Percentiles rank a stretch among this genome's conserved stretches.
phyloP scores from a whole-genome alignment of 92 coral and sea anemone genomes.

The Porites evermanni region DNA sequence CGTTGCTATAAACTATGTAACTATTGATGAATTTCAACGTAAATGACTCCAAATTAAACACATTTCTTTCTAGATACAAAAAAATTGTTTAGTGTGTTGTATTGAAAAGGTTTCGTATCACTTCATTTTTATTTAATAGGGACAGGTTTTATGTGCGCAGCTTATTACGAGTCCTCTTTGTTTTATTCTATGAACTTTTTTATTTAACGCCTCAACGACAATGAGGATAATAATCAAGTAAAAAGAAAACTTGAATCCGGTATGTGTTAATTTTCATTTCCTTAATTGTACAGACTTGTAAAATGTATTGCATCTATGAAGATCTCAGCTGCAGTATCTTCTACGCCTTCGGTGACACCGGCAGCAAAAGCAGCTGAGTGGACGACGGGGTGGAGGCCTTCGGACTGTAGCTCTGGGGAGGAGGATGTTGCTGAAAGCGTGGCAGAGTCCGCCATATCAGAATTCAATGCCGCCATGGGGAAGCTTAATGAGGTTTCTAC shows the following conservation, averaged over 20 bases:
- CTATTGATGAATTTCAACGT: neutral
- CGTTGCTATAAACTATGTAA: too few species aligned
- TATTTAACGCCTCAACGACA: neutral
- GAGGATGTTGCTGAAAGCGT: constrained; percentile 32
- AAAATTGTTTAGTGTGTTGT: too few species aligned
- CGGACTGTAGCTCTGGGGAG: constrained; percentile 60
- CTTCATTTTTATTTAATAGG: too few species aligned
- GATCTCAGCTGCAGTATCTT: constrained; percentile 40
- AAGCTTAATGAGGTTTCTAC: constrained; percentile 45
- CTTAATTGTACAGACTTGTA: constrained; percentile 65
- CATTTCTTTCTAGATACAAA: too few species aligned
- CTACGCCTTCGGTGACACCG: constrained; percentile 68
- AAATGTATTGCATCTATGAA: constrained; percentile 73
- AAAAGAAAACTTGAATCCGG: too few species aligned
- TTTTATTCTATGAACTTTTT: too few species aligned
- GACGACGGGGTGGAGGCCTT: constrained; percentile 56
- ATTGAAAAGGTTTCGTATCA: too few species aligned
- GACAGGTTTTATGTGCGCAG: too few species aligned
- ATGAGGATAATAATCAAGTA: constrained; percentile 26
- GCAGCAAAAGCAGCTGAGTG: constrained; percentile 59
- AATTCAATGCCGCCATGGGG: constrained; percentile 64
- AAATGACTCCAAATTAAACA: too few species aligned
- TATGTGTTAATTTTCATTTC: neutral
- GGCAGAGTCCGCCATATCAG: constrained; percentile 45
- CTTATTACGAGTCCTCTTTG: too few species aligned